Evolutionary conservation across 1,140 invertebrate species (phyloP), one percentile per base, ranked within the genome.

Genomic region (Holotrichia oblita): DNA sequence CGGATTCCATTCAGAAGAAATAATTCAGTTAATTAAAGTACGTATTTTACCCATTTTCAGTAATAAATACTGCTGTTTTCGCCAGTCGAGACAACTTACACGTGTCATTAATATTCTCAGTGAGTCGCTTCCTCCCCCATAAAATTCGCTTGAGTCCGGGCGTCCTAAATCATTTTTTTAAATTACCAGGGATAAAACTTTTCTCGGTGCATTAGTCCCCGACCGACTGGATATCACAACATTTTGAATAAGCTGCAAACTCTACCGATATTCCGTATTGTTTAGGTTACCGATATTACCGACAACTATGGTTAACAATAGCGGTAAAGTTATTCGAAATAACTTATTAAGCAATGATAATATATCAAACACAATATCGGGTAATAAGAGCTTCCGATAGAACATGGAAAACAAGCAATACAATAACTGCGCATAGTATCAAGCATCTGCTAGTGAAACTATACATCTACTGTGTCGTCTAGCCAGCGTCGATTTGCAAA

Each of bases 401-500:
- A 20, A 2, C 22, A 22, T 6, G 61, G 8, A 69, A 69, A 22
- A 34, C 22, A 69, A 22, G 24, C 17, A 14, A 27, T 22, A 14
- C 42, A 14, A 22, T 27, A 69, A 34, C 27, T 34, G 27, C 27
- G 61, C 7, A 69, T 69, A 69, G 27, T 7, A 34, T 27, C 27
- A 4, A 69, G 61, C 61, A 69, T 27, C 61, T 69, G 27, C 61
- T 7, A 69, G 12, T 22, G 61, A 12, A 27, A 69, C 61, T 24
- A 17, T 69, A 20, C n/a, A 34, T 34, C 61, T 34, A 34, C 27
- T 69, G 61, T 69, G 22, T 69, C 17, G 61, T 27, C 61, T 69
- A 69, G 61, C 24, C 22, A 69, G 61, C 22, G 61, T 69, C 61
- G 61, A 69, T 69, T 69, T 69, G 61, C 61, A 69, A 69, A 69